Base-by-base conservation (phyloP, 2,113 vertebrate genomes). In the Sus scrofa region DNA sequence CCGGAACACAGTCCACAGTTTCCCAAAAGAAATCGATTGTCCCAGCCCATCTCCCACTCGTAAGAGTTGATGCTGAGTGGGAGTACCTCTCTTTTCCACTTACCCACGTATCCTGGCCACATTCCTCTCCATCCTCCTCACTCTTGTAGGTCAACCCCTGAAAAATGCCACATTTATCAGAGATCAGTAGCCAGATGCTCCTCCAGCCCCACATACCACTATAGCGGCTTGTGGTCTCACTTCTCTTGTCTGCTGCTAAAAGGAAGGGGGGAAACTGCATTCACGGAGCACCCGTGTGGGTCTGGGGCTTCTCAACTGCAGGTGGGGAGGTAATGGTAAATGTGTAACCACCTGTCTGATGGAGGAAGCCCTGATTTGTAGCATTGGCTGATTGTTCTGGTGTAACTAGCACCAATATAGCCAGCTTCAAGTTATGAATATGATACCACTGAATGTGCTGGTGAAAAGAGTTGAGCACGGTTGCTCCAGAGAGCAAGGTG, bases 391-490 rank as follows among this genome's bases (percentile, higher is more conserved):
- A 24, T 56, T 34, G 67, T 20, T 58, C 56, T 9, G 12, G 8
- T 22, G 2, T 26, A 7, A 65, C n/a, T 18, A 74, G 63, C 52
- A n/a, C 39, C 63, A 0, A 13, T 13, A 3, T 0, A 7, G n/a
- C 54, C 18, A 5, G 14, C 30, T 71, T n/a, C 70, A 63, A 62
- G n/a, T 56, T 30, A 12, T 0, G 3, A 78, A 34, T 2, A 2
- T 89, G 65, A 13, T 11, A 0, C 12, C 32, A 10, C 27, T 2
- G 54, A 34, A 52, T 0, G 3, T 0, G 0, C 52, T 52, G 34
- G 18, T 77, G 44, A 16, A 9, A 39, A 32, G 19, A 75, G 11
- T 10, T 6, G 6, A 0, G 15, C 6, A 2, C 12, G 0, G 60
- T 20, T 2, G 14, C 27, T 44, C 16, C 20, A 3, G 32, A 0